These are phyloP conservation scores for Muscicapa comitata DNA, from an alignment of 2,797 vertebrate species.

Conservation along the genomic window DNA sequence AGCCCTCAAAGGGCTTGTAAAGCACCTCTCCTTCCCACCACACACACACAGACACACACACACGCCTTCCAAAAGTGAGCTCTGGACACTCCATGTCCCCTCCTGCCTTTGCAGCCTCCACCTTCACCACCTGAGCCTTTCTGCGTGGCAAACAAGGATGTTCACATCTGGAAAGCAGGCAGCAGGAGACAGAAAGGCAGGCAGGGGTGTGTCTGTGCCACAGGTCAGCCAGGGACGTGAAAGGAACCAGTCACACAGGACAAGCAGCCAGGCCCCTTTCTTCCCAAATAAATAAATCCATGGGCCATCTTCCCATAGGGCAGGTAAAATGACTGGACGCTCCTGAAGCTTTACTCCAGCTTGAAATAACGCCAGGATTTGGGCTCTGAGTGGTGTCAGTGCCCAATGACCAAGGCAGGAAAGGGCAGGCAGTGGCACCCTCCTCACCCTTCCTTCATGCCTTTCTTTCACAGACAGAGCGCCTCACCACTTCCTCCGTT, in stretches of 20 bases:
- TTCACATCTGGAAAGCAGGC: not conserved
- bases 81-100: not conserved
- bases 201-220: not conserved
- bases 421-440: fast-evolving
- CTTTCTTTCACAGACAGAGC: not conserved
- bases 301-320: fast-evolving
- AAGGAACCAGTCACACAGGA: not conserved
- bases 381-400: not conserved
- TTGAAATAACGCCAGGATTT: not conserved
- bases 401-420: not conserved
- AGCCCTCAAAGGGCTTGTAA: not conserved
- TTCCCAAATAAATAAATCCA: not conserved
- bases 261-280: not conserved
- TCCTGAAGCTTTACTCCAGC: not conserved
- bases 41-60: not conserved
- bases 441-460: not conserved
- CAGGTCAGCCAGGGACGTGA: not conserved
- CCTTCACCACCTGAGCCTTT: not conserved
- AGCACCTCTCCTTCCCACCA: not conserved
- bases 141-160: fast-evolving
- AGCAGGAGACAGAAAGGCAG: not conserved
- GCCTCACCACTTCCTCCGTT: not conserved
- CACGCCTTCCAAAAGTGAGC: not conserved
- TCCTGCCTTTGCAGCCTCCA: not conserved
- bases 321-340: fast-evolving